Conservation (phyloP, 2,797 vertebrate species). For the Squalus acanthias region DNA sequence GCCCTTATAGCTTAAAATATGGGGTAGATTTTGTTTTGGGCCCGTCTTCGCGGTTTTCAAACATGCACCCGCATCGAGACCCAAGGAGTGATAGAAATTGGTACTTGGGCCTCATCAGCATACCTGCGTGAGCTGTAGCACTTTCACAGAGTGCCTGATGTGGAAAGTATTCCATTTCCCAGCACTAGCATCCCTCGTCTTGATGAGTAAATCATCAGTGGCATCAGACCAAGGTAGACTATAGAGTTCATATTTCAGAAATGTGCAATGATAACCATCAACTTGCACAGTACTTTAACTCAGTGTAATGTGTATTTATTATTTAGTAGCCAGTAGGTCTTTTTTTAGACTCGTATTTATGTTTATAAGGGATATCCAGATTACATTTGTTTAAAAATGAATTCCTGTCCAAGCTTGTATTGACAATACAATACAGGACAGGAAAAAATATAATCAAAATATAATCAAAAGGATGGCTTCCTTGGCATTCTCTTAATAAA, state of each 20-base stretch:
- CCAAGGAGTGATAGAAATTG: background rate
- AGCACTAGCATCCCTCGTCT: background rate
- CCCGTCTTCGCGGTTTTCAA: background rate
- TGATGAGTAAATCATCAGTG: background rate
- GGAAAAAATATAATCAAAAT: background rate
- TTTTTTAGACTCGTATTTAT: background rate
- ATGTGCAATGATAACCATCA: background rate
- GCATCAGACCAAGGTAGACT: background rate
- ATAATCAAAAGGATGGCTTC: background rate
- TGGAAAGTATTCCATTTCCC: background rate
- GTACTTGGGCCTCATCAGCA: background rate
- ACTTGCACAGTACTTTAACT: background rate
- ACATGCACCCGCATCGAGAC: background rate
- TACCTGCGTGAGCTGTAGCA: background rate
- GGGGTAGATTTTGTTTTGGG: background rate
- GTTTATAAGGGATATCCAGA: background rate
- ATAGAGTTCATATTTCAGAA: background rate
- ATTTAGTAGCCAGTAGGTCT: background rate
- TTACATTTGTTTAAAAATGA: slow-evolving; percentile 24
- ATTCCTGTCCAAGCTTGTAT: background rate
- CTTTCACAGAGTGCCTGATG: background rate
- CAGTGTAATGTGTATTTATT: background rate
- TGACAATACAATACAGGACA: background rate
- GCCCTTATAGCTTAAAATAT: background rate
- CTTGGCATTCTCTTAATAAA: background rate